These are phyloP conservation scores for Epinephelus cyanopodus DNA, from an alignment of 2,113 vertebrate species.

Conservation along the genomic window DNA sequence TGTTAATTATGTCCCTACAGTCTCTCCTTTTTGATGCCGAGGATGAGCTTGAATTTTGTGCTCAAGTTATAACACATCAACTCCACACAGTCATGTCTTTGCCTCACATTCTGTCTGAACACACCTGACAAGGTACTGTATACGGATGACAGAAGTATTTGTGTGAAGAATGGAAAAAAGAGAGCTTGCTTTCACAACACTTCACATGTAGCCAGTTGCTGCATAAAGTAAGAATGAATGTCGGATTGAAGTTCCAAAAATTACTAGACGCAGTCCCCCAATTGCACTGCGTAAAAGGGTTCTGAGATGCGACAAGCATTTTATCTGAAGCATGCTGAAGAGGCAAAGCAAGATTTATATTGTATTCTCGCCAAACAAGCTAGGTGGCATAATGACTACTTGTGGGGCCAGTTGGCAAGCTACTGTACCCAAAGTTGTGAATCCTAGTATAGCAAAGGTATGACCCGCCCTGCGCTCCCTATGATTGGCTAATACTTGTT, in stretches of 20 bases:
- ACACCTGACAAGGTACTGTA: background rate
- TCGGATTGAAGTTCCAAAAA: background rate
- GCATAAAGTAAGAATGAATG: too few relatives aligned
- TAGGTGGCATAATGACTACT: background rate
- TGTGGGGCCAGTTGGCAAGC: background rate
- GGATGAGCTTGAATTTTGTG: too few relatives aligned
- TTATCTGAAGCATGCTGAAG: background rate
- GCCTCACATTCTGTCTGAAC: background rate
- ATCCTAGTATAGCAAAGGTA: too few relatives aligned
- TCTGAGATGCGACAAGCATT: background rate
- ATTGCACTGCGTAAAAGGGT: background rate
- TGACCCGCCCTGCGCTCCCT: too few relatives aligned
- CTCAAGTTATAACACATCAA: too few relatives aligned
- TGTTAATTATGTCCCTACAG: too few relatives aligned
- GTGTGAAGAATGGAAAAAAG: background rate
- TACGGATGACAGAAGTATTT: background rate
- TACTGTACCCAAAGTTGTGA: too few relatives aligned
- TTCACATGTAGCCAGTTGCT: background rate
- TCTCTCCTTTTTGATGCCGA: too few relatives aligned
- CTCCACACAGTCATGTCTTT: too few relatives aligned
- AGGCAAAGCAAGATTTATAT: background rate
- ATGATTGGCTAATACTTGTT: too few relatives aligned
- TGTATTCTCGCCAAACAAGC: background rate
- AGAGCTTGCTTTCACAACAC: background rate
- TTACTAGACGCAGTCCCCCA: background rate